These are phyloP conservation scores for Phoxinus dragarum DNA, from an alignment of 2,797 vertebrate genomes.

Conservation along the genomic window DNA sequence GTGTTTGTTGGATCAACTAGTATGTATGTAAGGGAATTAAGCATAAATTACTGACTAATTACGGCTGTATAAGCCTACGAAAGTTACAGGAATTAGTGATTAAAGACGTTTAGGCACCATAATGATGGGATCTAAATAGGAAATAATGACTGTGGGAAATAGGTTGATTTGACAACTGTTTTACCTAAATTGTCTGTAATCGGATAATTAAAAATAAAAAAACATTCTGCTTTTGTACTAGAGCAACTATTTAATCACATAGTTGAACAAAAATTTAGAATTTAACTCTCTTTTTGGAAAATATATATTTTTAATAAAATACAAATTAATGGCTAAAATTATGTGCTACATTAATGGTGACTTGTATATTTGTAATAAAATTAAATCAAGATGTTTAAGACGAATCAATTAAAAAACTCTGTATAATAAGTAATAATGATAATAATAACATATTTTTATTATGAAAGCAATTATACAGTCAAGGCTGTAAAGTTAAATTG, in stretches of 20 bases:
- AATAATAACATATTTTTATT: not conserved
- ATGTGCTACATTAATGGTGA: not conserved
- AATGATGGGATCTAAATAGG: slow-evolving; percentile 63
- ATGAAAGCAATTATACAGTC: not conserved
- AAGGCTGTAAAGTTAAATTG: not conserved
- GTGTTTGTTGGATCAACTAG: slow-evolving; percentile 77
- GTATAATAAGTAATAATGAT: not conserved
- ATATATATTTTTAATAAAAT: not conserved
- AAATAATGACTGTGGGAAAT: slow-evolving; percentile 75
- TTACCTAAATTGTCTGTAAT: slow-evolving; percentile 58
- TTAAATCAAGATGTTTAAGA: not conserved
- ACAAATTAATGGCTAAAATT: not conserved
- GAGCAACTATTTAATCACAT: slow-evolving; percentile 60
- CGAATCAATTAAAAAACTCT: not conserved
- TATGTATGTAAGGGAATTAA: slow-evolving; percentile 79
- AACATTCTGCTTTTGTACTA: slow-evolving; percentile 71
- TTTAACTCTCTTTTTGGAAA: slow-evolving; percentile 52
- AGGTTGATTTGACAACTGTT: slow-evolving; percentile 75
- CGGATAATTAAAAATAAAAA: slow-evolving; percentile 13
- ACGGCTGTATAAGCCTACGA: slow-evolving; percentile 73
- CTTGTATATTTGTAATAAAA: not conserved
- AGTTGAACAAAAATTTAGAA: slow-evolving; percentile 55
- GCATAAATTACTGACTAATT: slow-evolving; percentile 79
- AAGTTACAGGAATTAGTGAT: slow-evolving; percentile 77
- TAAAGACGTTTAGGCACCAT: slow-evolving; percentile 74